These are phyloP conservation scores for Drosophila yooni DNA, from an alignment of 2,888 invertebrate genomes.

Conservation along the genomic window DNA sequence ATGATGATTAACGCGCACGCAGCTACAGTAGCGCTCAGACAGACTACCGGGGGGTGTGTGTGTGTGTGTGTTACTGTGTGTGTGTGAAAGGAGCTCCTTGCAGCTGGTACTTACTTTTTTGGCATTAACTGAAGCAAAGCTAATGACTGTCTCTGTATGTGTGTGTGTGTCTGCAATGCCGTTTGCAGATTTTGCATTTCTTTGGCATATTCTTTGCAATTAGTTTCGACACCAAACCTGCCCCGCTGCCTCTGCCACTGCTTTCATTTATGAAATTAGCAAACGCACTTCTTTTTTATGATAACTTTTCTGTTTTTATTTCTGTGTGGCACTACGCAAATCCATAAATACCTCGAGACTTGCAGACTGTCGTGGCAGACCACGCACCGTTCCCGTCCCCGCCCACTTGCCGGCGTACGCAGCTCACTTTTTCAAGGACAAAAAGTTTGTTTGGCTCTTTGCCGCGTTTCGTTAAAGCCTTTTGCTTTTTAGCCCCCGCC, in stretches of 20 bases:
- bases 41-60: background rate
- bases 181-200: conserved; percentile 66
- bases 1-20: conserved; percentile 82
- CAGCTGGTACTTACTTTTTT: conserved; percentile 64
- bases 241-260: background rate
- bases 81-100: conserved; percentile 2
- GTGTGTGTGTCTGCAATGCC: conserved; percentile 62
- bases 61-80: background rate
- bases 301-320: conserved; percentile 9
- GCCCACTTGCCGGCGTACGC: no score
- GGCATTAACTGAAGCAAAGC: conserved; percentile 78
- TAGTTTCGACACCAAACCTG: conserved; percentile 59
- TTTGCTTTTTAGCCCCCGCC: conserved; percentile 55
- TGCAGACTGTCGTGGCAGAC: conserved; percentile 25
- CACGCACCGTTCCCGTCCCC: background rate
- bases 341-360: conserved; percentile 52
- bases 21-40: conserved; percentile 46
- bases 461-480: conserved; percentile 68
- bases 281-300: conserved; percentile 62
- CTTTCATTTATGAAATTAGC: conserved; percentile 75
- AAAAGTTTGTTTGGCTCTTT: conserved; percentile 69
- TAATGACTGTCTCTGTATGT: conserved; percentile 66
- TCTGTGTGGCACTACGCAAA: conserved; percentile 36
- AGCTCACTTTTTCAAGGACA: conserved; percentile 72
- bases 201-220: conserved; percentile 78